Conservation (phyloP, 2,888 invertebrate genomes). For the Plagiodera versicolora region DNA sequence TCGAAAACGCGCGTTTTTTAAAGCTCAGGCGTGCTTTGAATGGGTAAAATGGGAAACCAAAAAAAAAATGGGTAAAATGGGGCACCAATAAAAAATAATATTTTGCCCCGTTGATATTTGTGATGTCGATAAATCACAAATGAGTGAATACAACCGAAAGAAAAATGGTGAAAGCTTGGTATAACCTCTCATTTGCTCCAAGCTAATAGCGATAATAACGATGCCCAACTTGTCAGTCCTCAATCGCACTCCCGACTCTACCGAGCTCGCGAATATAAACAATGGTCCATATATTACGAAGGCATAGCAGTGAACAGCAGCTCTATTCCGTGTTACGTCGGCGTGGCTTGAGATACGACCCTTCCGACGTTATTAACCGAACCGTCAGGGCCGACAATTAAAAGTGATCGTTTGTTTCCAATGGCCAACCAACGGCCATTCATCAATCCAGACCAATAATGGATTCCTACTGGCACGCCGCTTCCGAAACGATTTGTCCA, state of each 20-base stretch:
- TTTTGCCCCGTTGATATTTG: too few relatives aligned
- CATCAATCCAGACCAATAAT: conserved; percentile 31
- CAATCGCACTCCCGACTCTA: conserved; percentile 42
- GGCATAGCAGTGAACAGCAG: conserved; percentile 14
- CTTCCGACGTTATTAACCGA: conserved; percentile 39
- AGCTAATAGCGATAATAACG: too few relatives aligned
- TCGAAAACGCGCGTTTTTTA: too few relatives aligned
- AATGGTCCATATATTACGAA: conserved; percentile 54
- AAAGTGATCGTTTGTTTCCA: conserved; percentile 43
- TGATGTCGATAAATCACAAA: too few relatives aligned
- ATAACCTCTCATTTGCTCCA: too few relatives aligned
- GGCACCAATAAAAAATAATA: too few relatives aligned
- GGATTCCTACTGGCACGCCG: neutral
- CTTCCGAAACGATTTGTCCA: neutral
- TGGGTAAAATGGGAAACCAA: too few relatives aligned
- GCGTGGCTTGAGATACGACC: conserved; percentile 5
- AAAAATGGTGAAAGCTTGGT: too few relatives aligned
- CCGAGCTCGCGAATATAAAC: conserved; percentile 27
- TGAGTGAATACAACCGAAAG: too few relatives aligned
- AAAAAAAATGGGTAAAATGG: too few relatives aligned
- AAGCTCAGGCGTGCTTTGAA: too few relatives aligned
- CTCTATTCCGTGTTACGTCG: conserved; percentile 15
- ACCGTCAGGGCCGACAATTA: conserved; percentile 47
- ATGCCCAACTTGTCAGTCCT: conserved; percentile 43
- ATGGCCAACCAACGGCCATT: conserved; percentile 38